Conservation (phyloP, 1,140 invertebrate species). For the Euura lappo region DNA sequence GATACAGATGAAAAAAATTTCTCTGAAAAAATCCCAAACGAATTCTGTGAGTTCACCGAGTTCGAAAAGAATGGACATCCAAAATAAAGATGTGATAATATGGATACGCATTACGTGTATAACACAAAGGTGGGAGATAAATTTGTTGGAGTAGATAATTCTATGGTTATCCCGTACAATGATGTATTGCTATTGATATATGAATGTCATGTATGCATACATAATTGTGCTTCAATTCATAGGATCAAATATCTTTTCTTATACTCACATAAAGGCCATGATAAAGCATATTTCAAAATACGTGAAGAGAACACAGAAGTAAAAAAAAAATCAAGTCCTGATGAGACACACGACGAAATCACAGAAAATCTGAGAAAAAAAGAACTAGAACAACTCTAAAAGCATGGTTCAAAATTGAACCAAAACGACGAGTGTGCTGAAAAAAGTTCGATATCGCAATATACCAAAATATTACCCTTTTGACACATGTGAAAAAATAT, state of each 20-base stretch:
- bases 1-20: conserved; percentile 11
- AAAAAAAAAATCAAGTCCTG: neutral
- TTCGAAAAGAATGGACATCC: conserved; percentile 6
- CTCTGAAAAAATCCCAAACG: conserved; percentile 19
- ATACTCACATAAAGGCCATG: too few relatives aligned
- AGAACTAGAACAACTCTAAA: neutral
- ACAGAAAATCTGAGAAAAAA: neutral
- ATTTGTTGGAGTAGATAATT: too few relatives aligned
- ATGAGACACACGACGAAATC: neutral
- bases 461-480: too few relatives aligned
- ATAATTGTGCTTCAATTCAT: too few relatives aligned
- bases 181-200: too few relatives aligned
- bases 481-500: too few relatives aligned
- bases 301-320: neutral
- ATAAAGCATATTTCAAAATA: neutral
- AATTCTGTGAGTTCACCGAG: too few relatives aligned
- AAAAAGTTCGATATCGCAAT: neutral
- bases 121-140: conserved; percentile 15
- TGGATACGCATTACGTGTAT: conserved; percentile 13
- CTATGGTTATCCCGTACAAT: too few relatives aligned
- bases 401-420: neutral
- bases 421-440: neutral
- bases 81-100: conserved; percentile 22
- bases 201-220: too few relatives aligned
- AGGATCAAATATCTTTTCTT: too few relatives aligned